Evolutionary conservation across 2,113 vertebrate species (phyloP).

Genomic region (Galeopterus variegatus): DNA sequence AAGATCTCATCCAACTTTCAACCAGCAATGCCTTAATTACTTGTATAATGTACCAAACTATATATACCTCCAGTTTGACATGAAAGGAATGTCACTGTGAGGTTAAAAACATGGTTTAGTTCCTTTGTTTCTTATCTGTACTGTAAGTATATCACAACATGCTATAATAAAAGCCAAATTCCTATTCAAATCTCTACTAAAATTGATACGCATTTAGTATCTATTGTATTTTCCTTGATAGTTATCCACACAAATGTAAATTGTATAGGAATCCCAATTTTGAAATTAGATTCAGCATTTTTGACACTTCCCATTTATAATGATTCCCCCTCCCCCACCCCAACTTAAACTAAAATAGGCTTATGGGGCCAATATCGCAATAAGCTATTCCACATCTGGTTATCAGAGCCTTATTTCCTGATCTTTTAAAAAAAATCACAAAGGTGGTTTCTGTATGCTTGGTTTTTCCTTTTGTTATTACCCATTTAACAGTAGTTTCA

Average conservation of each 20-base stretch:
- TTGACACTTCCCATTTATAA: not conserved
- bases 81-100: constrained; percentile 10
- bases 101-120: constrained; percentile 6
- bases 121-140: constrained; percentile 19
- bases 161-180: not conserved
- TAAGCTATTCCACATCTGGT: constrained; percentile 63
- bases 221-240: constrained; percentile 7
- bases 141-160: not conserved
- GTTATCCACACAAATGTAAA: constrained; percentile 44
- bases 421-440: constrained; percentile 69
- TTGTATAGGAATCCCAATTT: constrained; percentile 52
- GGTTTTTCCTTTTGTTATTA: constrained; percentile 76
- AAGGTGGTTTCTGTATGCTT: constrained; percentile 69
- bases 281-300: not conserved
- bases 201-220: constrained; percentile 30
- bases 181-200: constrained; percentile 37
- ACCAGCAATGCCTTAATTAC: not conserved
- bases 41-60: constrained; percentile 11
- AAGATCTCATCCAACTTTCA: constrained; percentile 21
- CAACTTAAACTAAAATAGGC: constrained; percentile 54
- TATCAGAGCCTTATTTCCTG: constrained; percentile 66
- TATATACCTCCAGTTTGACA: constrained; percentile 6
- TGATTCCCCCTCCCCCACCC: not conserved
- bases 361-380: constrained; percentile 23
- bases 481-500: constrained; percentile 79